Evolutionary conservation across 2,888 invertebrate genomes (phyloP).

Genomic region (Drosophila fungiperda): DNA sequence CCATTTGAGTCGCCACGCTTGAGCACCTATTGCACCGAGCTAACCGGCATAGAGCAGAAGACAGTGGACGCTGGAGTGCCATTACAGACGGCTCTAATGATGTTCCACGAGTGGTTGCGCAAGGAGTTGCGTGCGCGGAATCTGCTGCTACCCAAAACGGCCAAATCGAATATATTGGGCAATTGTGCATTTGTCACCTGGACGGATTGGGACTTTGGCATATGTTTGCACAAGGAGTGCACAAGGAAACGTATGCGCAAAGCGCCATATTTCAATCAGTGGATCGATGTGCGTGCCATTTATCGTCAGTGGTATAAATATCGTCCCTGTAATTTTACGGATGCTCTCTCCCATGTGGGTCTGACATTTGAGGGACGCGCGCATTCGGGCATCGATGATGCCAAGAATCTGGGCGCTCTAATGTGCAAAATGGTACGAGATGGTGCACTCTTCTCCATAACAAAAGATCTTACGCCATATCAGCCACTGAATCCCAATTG

Average conservation of each 20-base stretch:
- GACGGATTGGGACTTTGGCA: constrained; percentile 88
- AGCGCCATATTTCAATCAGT: constrained; percentile 86
- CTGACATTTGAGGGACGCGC: constrained; percentile 87
- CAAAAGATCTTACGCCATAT: constrained; percentile 85
- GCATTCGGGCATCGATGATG: constrained; percentile 88
- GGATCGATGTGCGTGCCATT: constrained; percentile 87
- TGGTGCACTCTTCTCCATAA: constrained; percentile 86
- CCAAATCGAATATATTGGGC: constrained; percentile 85
- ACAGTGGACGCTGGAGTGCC: constrained; percentile 86
- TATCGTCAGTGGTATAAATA: constrained; percentile 87
- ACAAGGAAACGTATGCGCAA: constrained; percentile 87
- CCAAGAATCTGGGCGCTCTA: constrained; percentile 87
- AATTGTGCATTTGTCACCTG: constrained; percentile 87
- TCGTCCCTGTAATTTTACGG: constrained; percentile 85
- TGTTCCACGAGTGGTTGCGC: constrained; percentile 87
- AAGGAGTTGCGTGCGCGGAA: constrained; percentile 82
- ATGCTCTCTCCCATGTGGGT: constrained; percentile 87
- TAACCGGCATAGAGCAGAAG: constrained; percentile 87
- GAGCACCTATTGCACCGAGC: constrained; percentile 87
- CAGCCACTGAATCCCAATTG: constrained; percentile 83
- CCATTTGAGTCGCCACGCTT: constrained; percentile 87
- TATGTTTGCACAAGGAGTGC: constrained; percentile 87
- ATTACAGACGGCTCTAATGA: constrained; percentile 85
- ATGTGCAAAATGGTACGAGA: constrained; percentile 87
- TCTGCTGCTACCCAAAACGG: constrained; percentile 83